Conservation (phyloP, 2,797 vertebrate genomes). For the Rhabdophis nuchalis region DNA sequence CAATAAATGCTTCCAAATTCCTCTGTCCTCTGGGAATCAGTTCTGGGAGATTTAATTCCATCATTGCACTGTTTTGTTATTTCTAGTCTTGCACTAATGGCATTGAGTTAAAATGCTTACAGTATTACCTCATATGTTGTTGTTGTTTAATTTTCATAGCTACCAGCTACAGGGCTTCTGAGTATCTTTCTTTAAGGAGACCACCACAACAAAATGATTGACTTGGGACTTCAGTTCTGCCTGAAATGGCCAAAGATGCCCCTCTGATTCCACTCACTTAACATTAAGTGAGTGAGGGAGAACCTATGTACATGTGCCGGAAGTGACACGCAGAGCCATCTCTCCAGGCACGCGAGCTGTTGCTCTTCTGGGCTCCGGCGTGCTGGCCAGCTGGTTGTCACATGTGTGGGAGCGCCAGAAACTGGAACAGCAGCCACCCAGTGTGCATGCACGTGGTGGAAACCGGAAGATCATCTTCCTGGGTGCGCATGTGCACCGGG, state of each 20-base stretch:
- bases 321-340: too few relatives aligned
- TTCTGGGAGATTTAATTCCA: background rate
- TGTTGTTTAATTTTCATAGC: background rate
- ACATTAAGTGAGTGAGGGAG: too few relatives aligned
- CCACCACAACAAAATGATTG: background rate
- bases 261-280: background rate
- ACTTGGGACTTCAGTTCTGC: background rate
- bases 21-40: background rate
- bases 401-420: too few relatives aligned
- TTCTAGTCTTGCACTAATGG: background rate
- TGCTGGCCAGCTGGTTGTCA: too few relatives aligned
- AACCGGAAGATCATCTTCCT: too few relatives aligned
- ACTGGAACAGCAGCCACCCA: too few relatives aligned
- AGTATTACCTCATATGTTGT: background rate
- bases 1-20: background rate
- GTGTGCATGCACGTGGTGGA: too few relatives aligned
- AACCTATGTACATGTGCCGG: too few relatives aligned
- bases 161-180: background rate
- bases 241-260: background rate
- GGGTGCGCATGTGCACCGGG: rapidly evolving
- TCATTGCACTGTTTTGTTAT: background rate
- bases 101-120: background rate
- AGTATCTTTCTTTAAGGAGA: background rate
- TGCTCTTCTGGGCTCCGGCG: too few relatives aligned
- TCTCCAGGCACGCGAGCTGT: too few relatives aligned